Base-by-base conservation (phyloP, 2,113 vertebrate genomes). In the Myodes glareolus region DNA sequence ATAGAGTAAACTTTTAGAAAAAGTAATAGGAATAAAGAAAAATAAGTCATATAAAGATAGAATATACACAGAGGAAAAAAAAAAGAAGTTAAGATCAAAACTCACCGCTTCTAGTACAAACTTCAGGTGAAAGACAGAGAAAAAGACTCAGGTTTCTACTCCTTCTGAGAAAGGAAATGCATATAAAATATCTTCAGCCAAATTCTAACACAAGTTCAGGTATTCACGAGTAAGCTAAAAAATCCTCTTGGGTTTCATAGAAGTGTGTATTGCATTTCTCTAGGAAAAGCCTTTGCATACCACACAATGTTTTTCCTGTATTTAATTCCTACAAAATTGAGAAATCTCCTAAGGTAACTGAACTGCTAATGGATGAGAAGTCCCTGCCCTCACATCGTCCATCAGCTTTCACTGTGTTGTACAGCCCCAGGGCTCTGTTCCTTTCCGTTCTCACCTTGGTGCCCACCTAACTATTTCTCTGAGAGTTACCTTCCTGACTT, bases 331-430 rank as follows among this genome's bases (percentile, higher is more conserved):
- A 65, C 31, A 88, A 33, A 58, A 76, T 25, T 23, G 39, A 65
- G 65, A 29, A 29, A 58, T 86, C 86, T 55, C 27, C 27, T 65
- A 61, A n/a, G 33, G 75, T 88, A 88, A 68, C 29, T 8, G 42
- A 65, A 50, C 19, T 88, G 61, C 9, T 67, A 19, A 72, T 19
- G 16, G 50, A 58, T 4, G 7, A 65, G 58, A n/a, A 42, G 31
- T 25, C 7, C 7, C 2, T 25, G 17, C 50, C 31, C 31, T 47
- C n/a, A 21, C 0, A 29, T 11, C 21, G 55, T 50, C n/a, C 11
- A 0, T 45, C 52, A 68, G 16, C 39, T n/a, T 85, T 47, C 45
- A 3, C 10, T 33, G 81, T 7, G 2, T 68, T 2, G 0, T 52
- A 19, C 4, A 65, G 10, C 19, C 45, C n/a, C 12, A 21, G 10